phyloP scores from a whole-genome alignment of 1,140 invertebrate species.

The Drosophila bocqueti region DNA sequence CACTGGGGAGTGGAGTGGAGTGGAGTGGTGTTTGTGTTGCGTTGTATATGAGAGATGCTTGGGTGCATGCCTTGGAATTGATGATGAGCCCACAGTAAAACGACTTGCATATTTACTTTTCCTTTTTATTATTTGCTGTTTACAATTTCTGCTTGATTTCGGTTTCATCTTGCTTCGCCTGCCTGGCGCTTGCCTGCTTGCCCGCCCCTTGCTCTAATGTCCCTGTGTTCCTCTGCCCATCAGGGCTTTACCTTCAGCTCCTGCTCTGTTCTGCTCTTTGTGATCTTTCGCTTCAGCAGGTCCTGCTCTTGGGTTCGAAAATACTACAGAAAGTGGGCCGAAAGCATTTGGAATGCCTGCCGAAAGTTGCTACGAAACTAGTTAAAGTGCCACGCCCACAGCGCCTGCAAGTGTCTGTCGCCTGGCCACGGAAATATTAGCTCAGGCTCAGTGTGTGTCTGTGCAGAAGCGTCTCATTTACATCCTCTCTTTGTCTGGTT shows the following conservation, averaged over 20 bases:
- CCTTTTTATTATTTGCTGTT: constrained; percentile 69
- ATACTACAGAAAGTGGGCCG: constrained; percentile 63
- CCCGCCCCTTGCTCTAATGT: constrained; percentile 13
- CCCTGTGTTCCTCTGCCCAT: constrained; percentile 4
- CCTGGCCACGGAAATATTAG: constrained; percentile 68
- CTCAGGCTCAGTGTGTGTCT: constrained; percentile 30
- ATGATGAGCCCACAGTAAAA: constrained; percentile 62
- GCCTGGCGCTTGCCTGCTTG: not conserved
- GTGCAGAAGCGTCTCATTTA: constrained; percentile 63
- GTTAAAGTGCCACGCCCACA: constrained; percentile 40
- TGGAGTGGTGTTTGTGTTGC: not conserved
- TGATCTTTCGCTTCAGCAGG: constrained; percentile 31
- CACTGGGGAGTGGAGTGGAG: not conserved
- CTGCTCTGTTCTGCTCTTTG: constrained; percentile 5
- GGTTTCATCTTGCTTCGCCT: constrained; percentile 21
- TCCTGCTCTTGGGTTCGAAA: constrained; percentile 27
- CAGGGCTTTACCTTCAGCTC: constrained; percentile 22
- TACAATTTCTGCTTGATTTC: constrained; percentile 51
- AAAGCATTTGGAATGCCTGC: constrained; percentile 79
- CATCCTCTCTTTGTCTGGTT: constrained; percentile 1
- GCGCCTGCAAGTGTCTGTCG: constrained; percentile 55
- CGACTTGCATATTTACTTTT: constrained; percentile 64
- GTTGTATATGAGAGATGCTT: constrained; percentile 24
- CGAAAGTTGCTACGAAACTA: constrained; percentile 62
- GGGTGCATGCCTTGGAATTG: constrained; percentile 29